Base-by-base conservation (phyloP, 2,888 invertebrate species). In the Pachycephus smyrnensis region DNA sequence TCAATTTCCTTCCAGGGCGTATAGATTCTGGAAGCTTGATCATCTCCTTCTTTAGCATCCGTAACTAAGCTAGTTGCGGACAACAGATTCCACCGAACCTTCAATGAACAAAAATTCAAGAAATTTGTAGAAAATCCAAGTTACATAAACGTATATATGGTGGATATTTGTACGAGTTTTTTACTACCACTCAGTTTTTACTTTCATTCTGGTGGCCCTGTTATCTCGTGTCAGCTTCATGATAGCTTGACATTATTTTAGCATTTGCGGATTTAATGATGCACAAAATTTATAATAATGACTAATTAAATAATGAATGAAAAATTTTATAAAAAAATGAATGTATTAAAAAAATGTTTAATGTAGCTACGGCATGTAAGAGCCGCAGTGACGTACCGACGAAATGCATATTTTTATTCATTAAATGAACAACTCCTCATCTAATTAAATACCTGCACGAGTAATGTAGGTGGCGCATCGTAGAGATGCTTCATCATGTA, bases 401-500 rank as follows among this genome's bases (percentile, higher is more conserved):
- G 80, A 82, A 77, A 69, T 78, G 73, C 73, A 33, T 40, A 73
- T 79, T 75, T 77, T 15, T 30, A 69, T 37, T n/a, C 4, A 11
- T 73, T 71, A n/a, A 68, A 15, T 32, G 32, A 12, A 77, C 37
- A 73, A 73, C 37, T 55, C 12, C n/a, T n/a, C 23, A 23, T 55
- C 9, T 36, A 40, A 69, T 73, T 76, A 33, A 75, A 86, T 84
- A 97, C 97, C 94, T 98, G 98, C 91, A 97, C 97, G 69, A 98
- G 92, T 76, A 98, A 92, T 31, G 95, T 94, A 32, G 97, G 95
- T 0, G 98, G 98, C 0, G 98, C 97, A 89, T 98, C 98, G 88
- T 99, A 99, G 69, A 99, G 93, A 92, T 98, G 97, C 89, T 97
- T 96, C 95, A 99, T 97, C 82, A 99, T 94, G 89, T 99, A 99